phyloP scores from a whole-genome alignment of 2,797 vertebrate genomes.

The Bufotes viridis region DNA sequence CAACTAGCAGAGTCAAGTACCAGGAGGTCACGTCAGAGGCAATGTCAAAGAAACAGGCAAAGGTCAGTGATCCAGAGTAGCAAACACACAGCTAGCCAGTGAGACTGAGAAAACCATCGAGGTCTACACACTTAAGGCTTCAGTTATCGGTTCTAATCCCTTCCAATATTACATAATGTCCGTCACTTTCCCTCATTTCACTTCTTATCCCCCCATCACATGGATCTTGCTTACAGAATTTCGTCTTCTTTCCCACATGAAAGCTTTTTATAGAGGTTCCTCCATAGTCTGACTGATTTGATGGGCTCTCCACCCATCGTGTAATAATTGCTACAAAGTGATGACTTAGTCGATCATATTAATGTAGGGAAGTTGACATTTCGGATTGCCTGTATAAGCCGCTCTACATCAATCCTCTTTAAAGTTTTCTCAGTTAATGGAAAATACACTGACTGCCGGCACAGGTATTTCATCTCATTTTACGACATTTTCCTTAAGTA shows the following conservation, averaged over 20 bases:
- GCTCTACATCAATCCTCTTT: slow-evolving; percentile 71
- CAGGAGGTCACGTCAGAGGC: no score
- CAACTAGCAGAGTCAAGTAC: no score
- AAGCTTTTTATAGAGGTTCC: slow-evolving; percentile 11
- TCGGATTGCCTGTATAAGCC: slow-evolving; percentile 73
- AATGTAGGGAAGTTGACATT: slow-evolving; percentile 73
- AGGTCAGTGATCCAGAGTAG: no score
- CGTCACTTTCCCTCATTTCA: not conserved
- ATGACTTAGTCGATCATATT: slow-evolving; percentile 72
- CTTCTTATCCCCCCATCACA: no score
- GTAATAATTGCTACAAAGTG: slow-evolving; percentile 75
- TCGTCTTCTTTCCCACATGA: slow-evolving; percentile 15
- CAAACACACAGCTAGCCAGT: no score
- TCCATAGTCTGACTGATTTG: slow-evolving; percentile 67
- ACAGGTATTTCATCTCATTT: slow-evolving; percentile 37
- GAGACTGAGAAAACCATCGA: no score
- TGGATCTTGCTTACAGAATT: not conserved
- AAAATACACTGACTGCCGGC: slow-evolving; percentile 45
- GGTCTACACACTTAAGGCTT: no score
- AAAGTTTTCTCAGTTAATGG: slow-evolving; percentile 71
- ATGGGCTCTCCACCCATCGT: slow-evolving; percentile 73
- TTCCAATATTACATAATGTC: no score
- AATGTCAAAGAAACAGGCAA: no score
- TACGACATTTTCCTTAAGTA: slow-evolving; percentile 16
- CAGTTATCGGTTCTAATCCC: no score